Conservation (phyloP, 1,140 invertebrate genomes). For the Bombus pyrosoma region DNA sequence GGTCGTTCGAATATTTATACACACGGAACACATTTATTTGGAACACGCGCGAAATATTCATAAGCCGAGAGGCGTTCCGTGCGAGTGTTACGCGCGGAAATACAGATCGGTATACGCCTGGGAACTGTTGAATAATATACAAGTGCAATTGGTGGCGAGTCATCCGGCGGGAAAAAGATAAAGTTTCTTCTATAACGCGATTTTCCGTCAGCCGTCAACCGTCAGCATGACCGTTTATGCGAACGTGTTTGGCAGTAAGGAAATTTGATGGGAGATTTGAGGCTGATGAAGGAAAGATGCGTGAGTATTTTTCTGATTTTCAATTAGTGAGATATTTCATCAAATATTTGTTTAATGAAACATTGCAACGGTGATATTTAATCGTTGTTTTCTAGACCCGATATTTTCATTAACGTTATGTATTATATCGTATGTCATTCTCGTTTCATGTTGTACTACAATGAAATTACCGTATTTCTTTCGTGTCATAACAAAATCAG, state of each 20-base stretch:
- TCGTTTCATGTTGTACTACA: too few species aligned
- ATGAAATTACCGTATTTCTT: too few species aligned
- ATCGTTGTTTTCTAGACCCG: not conserved
- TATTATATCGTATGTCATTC: too few species aligned
- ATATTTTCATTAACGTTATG: too few species aligned
- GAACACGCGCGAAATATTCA: conserved; percentile 1
- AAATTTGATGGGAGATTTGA: not conserved
- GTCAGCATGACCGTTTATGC: not conserved
- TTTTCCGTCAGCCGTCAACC: not conserved
- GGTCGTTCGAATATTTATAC: not conserved
- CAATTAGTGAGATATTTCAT: too few species aligned
- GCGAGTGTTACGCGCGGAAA: not conserved
- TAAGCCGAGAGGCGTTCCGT: not conserved
- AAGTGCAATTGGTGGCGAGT: not conserved
- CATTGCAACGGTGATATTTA: not conserved
- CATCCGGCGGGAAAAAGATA: not conserved
- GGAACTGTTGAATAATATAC: conserved; percentile 22
- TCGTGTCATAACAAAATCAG: too few species aligned
- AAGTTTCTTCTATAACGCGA: not conserved
- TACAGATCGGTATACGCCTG: not conserved
- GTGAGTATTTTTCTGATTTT: conserved; percentile 18
- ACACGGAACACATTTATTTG: not conserved
- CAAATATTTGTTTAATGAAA: not conserved
- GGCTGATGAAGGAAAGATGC: conserved; percentile 20
- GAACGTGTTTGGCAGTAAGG: not conserved